Percentiles rank a stretch among this genome's conserved stretches.
These are phyloP conservation scores for Porites cylindrica DNA, from an alignment of 92 coral and sea anemone genomes.

Conservation along the genomic window DNA sequence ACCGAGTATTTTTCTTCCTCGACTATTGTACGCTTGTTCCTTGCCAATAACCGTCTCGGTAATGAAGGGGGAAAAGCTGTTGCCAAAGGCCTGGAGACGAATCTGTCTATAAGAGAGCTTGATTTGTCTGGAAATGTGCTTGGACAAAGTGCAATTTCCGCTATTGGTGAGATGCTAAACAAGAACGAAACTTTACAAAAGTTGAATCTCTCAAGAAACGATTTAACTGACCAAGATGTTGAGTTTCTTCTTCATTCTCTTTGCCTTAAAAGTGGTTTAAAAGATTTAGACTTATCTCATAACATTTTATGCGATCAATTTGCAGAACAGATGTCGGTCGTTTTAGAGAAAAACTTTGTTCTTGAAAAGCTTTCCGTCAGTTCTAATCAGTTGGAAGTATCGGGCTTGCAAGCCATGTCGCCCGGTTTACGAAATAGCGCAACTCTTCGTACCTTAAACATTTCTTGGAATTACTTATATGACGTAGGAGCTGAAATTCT, in stretches of 20 bases:
- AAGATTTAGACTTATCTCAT: constrained; percentile 73
- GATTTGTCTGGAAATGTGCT: constrained; percentile 82
- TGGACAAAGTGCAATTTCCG: constrained; percentile 51
- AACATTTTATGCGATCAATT: constrained; percentile 79
- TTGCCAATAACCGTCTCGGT: constrained; percentile 76
- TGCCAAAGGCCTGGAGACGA: constrained; percentile 71
- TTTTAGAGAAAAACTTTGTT: constrained; percentile 48
- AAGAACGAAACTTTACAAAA: constrained; percentile 60
- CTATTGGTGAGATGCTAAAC: constrained; percentile 71
- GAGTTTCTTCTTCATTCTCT: constrained; percentile 54
- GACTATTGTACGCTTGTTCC: constrained; percentile 58
- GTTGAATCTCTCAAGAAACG: constrained; percentile 76
- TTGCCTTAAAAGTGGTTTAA: constrained; percentile 54
- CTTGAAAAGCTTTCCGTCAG: constrained; percentile 72
- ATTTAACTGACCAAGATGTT: constrained; percentile 71
- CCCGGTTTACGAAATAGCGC: constrained; percentile 65
- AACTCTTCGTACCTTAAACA: constrained; percentile 72
- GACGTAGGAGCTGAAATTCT: constrained; percentile 81
- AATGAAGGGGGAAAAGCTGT: constrained; percentile 83
- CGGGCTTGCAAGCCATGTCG: constrained; percentile 73
- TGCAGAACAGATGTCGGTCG: constrained; percentile 53
- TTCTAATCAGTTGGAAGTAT: constrained; percentile 79
- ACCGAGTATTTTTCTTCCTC: constrained; percentile 52
- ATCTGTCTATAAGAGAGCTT: constrained; percentile 67
- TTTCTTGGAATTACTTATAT: constrained; percentile 94